These are phyloP conservation scores for Cololabis saira DNA, from an alignment of 2,113 vertebrate genomes.

Conservation along the genomic window DNA sequence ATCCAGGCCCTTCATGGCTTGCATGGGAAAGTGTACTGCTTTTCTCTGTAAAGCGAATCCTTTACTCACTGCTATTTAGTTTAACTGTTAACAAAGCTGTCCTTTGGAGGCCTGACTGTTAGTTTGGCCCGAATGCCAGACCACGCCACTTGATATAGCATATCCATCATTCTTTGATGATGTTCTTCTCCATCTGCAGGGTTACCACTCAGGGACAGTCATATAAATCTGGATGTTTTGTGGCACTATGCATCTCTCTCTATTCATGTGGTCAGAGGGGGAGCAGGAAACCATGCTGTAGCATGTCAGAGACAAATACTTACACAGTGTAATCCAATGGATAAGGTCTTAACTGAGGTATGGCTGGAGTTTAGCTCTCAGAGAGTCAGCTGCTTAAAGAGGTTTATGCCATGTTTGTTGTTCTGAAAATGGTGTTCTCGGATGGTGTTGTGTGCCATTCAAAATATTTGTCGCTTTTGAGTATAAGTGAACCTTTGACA, in stretches of 20 bases:
- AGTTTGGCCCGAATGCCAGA: slow-evolving; percentile 18
- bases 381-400: too few relatives aligned
- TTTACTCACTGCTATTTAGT: background rate
- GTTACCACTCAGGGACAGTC: slow-evolving; percentile 37
- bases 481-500: too few relatives aligned
- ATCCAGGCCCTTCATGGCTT: slow-evolving; percentile 17
- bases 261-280: slow-evolving; percentile 6
- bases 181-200: slow-evolving; percentile 15
- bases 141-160: slow-evolving; percentile 20
- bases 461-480: too few relatives aligned
- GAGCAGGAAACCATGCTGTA: slow-evolving; percentile 16
- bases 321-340: background rate
- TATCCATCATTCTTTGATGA: slow-evolving; percentile 20
- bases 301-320: background rate
- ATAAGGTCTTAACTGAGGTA: background rate
- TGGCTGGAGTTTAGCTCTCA: too few relatives aligned
- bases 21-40: slow-evolving; percentile 18
- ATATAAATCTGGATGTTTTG: slow-evolving; percentile 14
- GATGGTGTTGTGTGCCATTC: too few relatives aligned
- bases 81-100: slow-evolving; percentile 25
- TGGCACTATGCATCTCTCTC: slow-evolving; percentile 3
- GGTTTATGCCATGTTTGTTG: too few relatives aligned
- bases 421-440: too few relatives aligned
- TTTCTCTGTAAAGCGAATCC: slow-evolving; percentile 1
- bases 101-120: slow-evolving; percentile 4